Conservation (phyloP, 2,797 vertebrate genomes). For the Sebastes iracundus region DNA sequence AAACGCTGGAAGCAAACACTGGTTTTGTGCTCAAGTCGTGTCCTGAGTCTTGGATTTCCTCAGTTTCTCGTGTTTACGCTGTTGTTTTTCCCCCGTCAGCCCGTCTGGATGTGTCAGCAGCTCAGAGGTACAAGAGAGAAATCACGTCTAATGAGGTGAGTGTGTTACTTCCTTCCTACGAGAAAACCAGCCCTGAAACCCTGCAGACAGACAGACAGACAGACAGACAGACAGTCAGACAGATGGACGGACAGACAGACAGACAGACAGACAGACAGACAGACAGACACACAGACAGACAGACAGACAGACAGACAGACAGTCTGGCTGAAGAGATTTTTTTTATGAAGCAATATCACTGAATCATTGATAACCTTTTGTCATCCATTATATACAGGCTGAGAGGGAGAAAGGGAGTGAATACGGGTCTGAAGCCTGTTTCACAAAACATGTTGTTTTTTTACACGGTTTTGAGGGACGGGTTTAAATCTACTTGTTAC, state of each 20-base stretch:
- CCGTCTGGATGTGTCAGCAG: not conserved
- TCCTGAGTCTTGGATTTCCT: not conserved
- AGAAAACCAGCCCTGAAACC: not conserved
- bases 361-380: slow-evolving; percentile 29
- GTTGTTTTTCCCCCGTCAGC: not conserved
- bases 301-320: not conserved
- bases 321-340: not conserved
- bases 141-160: slow-evolving; percentile 20
- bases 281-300: too few species aligned
- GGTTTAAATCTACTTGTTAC: too few species aligned
- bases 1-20: too few species aligned
- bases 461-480: not conserved
- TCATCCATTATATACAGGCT: slow-evolving; percentile 16
- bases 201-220: not conserved
- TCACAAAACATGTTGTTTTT: not conserved
- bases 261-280: too few species aligned
- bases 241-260: not conserved
- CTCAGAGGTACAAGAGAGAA: not conserved
- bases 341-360: slow-evolving; percentile 5
- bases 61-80: not conserved
- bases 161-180: slow-evolving; percentile 2
- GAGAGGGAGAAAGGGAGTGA: not conserved
- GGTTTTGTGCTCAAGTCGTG: not conserved
- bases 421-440: not conserved
- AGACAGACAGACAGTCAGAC: not conserved